Evolutionary conservation across 1,140 invertebrate genomes (phyloP), one percentile per base, ranked within the genome.

Genomic region (Centruroides sculpturatus): DNA sequence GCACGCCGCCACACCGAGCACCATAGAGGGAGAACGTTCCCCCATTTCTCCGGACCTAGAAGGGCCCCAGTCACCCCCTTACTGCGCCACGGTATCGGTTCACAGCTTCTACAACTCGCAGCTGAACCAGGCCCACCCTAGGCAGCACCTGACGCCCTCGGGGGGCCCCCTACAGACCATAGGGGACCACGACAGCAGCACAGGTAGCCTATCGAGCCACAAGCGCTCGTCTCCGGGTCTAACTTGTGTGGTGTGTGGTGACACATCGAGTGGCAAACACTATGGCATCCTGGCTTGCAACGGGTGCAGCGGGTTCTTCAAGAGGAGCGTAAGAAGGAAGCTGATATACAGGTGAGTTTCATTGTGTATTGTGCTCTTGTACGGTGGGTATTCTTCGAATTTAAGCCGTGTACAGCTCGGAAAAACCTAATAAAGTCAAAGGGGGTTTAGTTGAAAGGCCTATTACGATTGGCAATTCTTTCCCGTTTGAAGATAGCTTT

Each of bases 221-320:
- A 70, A 68, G 59, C 46, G 69, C n/a, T 53, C 60, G 12, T 71
- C 71, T 3, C 70, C 71, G 0, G 75, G 74, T 3, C 68, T 79
- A 41, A 66, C 72, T 36, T 98, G 93, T 72, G 87, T 96, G 36
- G 94, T 98, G 3, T 98, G 95, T 70, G 93, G 93, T 0, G 94
- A 98, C 71, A 95, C 91, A 2, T 94, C 90, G 59, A 94, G 89
- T 5, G 95, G 95, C 0, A 98, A 98, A 72, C 94, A 98, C 74
- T 98, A 97, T 73, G 95, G 95, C 0, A 98, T 98, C 64, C 79
- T 98, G n/a, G 95, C 94, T 1, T 98, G 96, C 75, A 98, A 99
- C 70, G 96, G 96, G 0, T 99, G 96, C 78, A 94, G 89, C 55
- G 96, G 95, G 3, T 99, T 99, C 78, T 99, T 99, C 79, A 99